Conservation (phyloP, 2,113 vertebrate genomes). For the Willisornis vidua region DNA sequence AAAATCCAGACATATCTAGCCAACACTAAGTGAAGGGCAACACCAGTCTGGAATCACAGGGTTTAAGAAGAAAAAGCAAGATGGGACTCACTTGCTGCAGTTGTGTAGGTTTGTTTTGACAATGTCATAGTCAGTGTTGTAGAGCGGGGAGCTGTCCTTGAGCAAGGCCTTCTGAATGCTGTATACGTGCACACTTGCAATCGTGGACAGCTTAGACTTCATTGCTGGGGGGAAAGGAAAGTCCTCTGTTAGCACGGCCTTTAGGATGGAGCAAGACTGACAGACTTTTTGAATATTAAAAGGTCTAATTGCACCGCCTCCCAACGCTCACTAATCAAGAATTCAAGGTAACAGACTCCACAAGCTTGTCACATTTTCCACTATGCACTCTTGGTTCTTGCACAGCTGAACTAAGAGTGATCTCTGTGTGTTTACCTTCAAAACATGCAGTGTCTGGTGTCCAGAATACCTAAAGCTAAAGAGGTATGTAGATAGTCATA, state of each 20-base stretch:
- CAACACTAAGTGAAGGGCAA: background rate
- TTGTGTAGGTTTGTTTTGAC: slow-evolving; percentile 89
- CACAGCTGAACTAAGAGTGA: background rate
- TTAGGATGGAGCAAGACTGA: background rate
- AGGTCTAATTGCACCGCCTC: background rate
- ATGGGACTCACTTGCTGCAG: slow-evolving; percentile 85
- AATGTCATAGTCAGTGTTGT: slow-evolving; percentile 92
- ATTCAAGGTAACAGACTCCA: background rate
- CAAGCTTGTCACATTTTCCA: background rate
- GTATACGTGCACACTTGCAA: slow-evolving; percentile 91
- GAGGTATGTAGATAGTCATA: rapidly evolving
- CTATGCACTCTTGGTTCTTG: background rate
- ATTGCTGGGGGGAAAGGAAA: slow-evolving; percentile 72
- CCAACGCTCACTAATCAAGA: rapidly evolving
- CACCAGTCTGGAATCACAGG: background rate
- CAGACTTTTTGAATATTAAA: background rate
- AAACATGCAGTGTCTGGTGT: background rate
- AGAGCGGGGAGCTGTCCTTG: slow-evolving; percentile 92
- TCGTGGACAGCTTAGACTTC: slow-evolving; percentile 84
- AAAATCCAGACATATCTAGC: background rate
- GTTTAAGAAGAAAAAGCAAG: background rate
- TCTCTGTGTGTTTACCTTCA: background rate
- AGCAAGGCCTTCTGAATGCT: slow-evolving; percentile 93
- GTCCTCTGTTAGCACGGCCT: slow-evolving; percentile 51
- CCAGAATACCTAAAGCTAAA: no score